These are phyloP conservation scores for Babyrousa celebensis DNA, from an alignment of 2,797 vertebrate species.

Conservation along the genomic window DNA sequence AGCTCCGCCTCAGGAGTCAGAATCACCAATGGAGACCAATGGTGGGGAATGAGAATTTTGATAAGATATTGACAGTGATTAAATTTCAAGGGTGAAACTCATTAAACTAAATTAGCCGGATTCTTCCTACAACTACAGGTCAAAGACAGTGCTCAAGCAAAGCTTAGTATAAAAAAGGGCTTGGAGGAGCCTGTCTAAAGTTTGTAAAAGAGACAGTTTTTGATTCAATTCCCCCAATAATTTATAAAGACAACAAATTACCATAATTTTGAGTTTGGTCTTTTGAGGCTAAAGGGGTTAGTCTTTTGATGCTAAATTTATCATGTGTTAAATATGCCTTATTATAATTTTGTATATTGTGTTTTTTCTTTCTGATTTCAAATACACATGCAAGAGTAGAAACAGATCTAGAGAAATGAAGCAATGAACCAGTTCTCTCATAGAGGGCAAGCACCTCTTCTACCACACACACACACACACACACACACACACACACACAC, in stretches of 20 bases:
- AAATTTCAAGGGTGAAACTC: not conserved
- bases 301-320: not conserved
- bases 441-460: not conserved
- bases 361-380: slow-evolving; percentile 22
- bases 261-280: not conserved
- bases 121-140: not conserved
- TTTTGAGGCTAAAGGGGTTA: not conserved
- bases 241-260: not conserved
- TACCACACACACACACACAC: too few species aligned
- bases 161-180: not conserved
- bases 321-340: not conserved
- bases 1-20: not conserved
- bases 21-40: not conserved
- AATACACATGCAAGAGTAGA: not conserved
- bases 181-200: not conserved
- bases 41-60: too few species aligned
- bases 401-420: not conserved
- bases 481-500: not conserved
- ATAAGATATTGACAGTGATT: too few species aligned
- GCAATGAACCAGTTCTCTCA: not conserved
- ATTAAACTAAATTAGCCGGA: not conserved
- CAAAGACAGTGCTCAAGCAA: not conserved
- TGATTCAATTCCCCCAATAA: not conserved
- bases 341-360: not conserved
- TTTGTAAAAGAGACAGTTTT: not conserved